These are phyloP conservation scores for Nyctalus aviator DNA, from an alignment of 2,797 vertebrate species.

Conservation along the genomic window DNA sequence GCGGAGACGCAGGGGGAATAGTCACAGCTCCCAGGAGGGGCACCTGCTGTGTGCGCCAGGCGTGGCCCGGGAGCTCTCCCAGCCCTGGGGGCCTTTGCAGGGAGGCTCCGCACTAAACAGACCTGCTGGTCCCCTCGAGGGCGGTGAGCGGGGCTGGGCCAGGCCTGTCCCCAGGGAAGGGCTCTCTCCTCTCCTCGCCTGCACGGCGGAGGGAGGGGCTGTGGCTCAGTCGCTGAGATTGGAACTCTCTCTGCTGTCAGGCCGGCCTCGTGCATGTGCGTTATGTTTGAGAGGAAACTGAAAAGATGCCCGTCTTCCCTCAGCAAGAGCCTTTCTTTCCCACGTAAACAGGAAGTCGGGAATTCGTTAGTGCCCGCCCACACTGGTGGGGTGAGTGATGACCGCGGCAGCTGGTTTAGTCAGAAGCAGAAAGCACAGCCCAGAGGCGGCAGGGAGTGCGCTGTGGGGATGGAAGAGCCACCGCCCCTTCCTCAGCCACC, in stretches of 20 bases:
- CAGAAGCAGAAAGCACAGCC: background rate
- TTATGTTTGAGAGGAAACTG: background rate
- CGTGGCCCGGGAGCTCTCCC: background rate
- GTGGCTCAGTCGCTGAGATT: background rate
- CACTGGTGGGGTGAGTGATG: slow-evolving; percentile 56
- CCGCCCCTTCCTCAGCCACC: too few species aligned
- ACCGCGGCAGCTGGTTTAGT: slow-evolving; percentile 7
- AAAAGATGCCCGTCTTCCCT: background rate
- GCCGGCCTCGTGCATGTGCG: rapidly evolving
- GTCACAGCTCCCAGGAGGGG: too few species aligned
- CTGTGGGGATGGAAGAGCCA: background rate
- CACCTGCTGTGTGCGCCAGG: too few species aligned
- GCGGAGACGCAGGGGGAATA: too few species aligned
- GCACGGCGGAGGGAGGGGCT: rapidly evolving
- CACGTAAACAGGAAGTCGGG: slow-evolving; percentile 55
- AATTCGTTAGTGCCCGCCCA: slow-evolving; percentile 18
- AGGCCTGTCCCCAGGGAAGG: background rate
- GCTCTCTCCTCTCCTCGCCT: too few species aligned
- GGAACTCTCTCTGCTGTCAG: background rate
- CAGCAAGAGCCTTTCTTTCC: slow-evolving; percentile 63
- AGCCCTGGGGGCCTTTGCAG: background rate
- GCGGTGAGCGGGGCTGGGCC: background rate
- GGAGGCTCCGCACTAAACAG: background rate
- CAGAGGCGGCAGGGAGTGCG: background rate
- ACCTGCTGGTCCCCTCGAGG: too few species aligned